These are phyloP conservation scores for Coelopa pilipes DNA, from an alignment of 2,888 invertebrate species.

Conservation along the genomic window DNA sequence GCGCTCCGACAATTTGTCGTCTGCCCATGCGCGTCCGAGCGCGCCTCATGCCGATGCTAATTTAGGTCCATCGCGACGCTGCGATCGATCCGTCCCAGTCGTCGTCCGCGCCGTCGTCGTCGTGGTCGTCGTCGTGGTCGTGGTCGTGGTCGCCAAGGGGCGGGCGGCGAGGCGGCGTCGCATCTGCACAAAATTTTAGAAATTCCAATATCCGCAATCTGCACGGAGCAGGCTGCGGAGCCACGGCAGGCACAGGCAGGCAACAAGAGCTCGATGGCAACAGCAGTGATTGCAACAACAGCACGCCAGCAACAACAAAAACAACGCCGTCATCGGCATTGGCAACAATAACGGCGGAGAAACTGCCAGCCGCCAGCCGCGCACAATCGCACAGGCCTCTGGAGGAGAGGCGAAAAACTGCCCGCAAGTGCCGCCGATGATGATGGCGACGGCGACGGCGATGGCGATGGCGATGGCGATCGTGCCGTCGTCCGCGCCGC, in stretches of 20 bases:
- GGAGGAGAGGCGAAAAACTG: not conserved
- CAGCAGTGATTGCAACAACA: not conserved
- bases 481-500: not conserved
- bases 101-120: too few species aligned
- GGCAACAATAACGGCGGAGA: not conserved
- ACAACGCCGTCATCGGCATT: not conserved
- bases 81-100: not conserved
- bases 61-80: conserved; percentile 5
- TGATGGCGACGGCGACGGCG: not conserved
- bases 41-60: conserved; percentile 26
- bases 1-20: conserved; percentile 31
- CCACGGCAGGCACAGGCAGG: not conserved
- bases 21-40: conserved; percentile 10
- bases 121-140: too few species aligned
- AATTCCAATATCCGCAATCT: conserved; percentile 11
- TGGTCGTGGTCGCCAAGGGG: too few species aligned
- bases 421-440: conserved; percentile 10
- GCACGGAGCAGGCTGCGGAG: not conserved
- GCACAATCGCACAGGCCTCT: too few species aligned
- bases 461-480: not conserved
- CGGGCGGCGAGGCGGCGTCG: not conserved
- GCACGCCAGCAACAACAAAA: conserved; percentile 1
- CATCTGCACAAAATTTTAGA: conserved; percentile 4
- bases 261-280: not conserved
- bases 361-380: too few species aligned